Evolutionary conservation across 2,888 invertebrate species (phyloP), one percentile per base, ranked within the genome.

Genomic region (Cantharis lateralis): DNA sequence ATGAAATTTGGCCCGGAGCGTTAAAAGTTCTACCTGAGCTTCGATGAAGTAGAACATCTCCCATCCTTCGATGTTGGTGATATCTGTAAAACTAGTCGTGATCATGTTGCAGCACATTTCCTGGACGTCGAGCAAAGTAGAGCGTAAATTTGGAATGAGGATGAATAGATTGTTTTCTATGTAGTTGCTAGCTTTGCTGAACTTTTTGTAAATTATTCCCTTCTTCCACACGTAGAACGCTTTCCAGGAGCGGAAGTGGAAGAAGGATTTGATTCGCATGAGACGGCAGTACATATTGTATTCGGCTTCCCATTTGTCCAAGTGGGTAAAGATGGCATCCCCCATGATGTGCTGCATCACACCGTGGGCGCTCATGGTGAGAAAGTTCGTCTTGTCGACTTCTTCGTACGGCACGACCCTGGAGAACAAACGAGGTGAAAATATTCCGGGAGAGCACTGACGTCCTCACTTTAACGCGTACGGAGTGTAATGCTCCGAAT

Each of bases 291-390:
- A 96, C 86, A 93, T 93, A n/a, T 91, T 91, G 84, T 95, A 96
- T 85, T 96, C 96, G 76, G 92, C 92, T 85, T 95, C 94, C 96
- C 96, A 97, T 78, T 93, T 90, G 16, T 92, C 90, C 7, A 97
- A 89, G 10, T 93, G 91, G 0, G 95, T 95, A 84, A 95, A 96
- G 13, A 92, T 92, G 87, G 94, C 93, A 86, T 96, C 96, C 73
- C 91, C 92, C 13, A 91, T 86, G 72, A 89, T 91, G 86, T 92
- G 93, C 83, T 95, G 94, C n/a, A 95, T 93, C 0, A 96, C 95
- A 0, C 97, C 97, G 84, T 93, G 92, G 3, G 91, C 89, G 81
- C 96, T 95, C 81, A 97, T 93, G 0, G 96, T 97, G 83, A 95
- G 92, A 85, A 93, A 95, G 84, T 95, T 94, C 15, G 88, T 90